phyloP scores from a whole-genome alignment of 30 jellyfish, hydroid and myxozoan species.

The Calvadosia cruxmelitensis region DNA sequence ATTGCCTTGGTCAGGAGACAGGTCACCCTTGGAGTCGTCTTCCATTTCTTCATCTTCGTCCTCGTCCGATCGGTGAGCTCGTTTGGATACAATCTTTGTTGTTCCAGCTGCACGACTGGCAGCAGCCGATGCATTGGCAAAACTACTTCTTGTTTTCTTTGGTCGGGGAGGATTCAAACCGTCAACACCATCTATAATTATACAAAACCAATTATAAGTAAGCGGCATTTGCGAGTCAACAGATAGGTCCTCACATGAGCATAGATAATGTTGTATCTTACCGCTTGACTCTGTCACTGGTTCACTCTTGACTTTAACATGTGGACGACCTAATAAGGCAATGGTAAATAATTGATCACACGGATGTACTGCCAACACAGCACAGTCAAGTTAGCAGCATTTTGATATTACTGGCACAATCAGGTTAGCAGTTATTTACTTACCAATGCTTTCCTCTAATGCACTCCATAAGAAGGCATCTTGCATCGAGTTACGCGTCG shows the following conservation, averaged over 20 bases:
- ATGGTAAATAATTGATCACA: not conserved
- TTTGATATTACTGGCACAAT: too few relatives aligned
- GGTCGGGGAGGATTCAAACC: too few relatives aligned
- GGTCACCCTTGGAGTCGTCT: constrained; percentile 9
- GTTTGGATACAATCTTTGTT: constrained; percentile 18
- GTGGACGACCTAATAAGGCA: constrained; percentile 2
- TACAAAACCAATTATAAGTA: too few relatives aligned
- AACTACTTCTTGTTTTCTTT: not conserved
- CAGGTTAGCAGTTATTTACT: too few relatives aligned
- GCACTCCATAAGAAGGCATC: constrained; percentile 86
- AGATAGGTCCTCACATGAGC: too few relatives aligned
- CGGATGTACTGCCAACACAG: constrained; percentile 20
- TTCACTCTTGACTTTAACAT: too few relatives aligned
- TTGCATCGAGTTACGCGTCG: constrained; percentile 97
- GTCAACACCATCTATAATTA: too few relatives aligned
- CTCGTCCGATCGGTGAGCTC: not conserved
- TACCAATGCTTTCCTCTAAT: constrained; percentile 87
- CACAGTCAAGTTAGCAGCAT: too few relatives aligned
- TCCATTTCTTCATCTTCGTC: constrained; percentile 4
- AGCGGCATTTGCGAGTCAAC: too few relatives aligned
- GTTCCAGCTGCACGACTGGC: constrained; percentile 1
- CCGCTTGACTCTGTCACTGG: too few relatives aligned
- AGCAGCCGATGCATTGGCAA: constrained; percentile 1
- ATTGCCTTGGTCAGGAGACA: not conserved
- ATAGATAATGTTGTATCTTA: too few relatives aligned